Conservation (phyloP, 2,113 vertebrate species). For the Theristicus caerulescens region DNA sequence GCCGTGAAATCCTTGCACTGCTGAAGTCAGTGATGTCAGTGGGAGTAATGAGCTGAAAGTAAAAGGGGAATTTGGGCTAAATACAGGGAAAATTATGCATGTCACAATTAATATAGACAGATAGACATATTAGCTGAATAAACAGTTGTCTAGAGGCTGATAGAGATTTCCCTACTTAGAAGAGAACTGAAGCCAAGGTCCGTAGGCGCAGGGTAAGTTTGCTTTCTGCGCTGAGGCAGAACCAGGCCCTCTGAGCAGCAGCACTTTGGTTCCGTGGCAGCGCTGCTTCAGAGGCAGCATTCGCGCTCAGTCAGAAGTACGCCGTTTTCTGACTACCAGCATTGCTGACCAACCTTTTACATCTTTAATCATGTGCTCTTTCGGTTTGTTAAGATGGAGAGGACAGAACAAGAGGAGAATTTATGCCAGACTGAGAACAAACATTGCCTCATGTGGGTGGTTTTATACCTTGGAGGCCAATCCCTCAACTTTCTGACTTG, state of each 20-base stretch:
- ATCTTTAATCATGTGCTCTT: neutral
- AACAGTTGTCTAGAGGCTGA: neutral
- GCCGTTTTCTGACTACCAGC: accelerated
- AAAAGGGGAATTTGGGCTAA: slow-evolving; percentile 1
- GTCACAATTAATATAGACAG: neutral
- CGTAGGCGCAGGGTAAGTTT: neutral
- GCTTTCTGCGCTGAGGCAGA: neutral
- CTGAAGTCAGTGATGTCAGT: neutral
- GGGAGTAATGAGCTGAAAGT: neutral
- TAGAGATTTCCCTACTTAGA: neutral
- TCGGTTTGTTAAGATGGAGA: neutral
- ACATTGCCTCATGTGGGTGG: slow-evolving; percentile 57
- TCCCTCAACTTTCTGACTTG: slow-evolving; percentile 37
- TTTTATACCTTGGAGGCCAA: slow-evolving; percentile 60
- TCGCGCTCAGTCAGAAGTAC: neutral
- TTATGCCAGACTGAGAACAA: slow-evolving; percentile 58
- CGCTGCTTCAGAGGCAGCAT: neutral
- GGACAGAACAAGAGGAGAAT: slow-evolving; percentile 15
- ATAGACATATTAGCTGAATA: neutral
- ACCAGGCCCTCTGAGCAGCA: neutral
- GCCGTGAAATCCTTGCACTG: neutral
- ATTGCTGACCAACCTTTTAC: neutral
- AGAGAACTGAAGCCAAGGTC: neutral
- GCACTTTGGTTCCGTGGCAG: neutral
- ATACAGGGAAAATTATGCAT: neutral